Percentiles rank a stretch among this genome's conserved stretches.
Evolutionary conservation across 2,797 vertebrate species (phyloP).

Genomic region (Xerus rutilus): DNA sequence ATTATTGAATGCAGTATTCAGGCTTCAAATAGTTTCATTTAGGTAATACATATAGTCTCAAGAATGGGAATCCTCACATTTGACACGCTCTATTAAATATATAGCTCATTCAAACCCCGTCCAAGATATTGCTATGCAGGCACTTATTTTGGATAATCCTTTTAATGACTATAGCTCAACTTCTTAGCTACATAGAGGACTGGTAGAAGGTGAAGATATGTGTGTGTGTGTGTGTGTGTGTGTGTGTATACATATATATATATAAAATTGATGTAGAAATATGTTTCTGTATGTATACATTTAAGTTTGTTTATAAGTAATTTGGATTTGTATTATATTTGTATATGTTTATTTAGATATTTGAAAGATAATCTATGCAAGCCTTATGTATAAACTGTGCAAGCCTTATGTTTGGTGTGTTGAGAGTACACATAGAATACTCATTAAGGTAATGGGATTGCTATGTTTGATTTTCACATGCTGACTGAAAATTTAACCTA

Average conservation of each 20-base stretch:
- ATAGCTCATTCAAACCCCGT: conserved; percentile 68
- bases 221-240: conserved; percentile 52
- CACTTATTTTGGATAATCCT: conserved; percentile 84
- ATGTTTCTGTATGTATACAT: conserved; percentile 77
- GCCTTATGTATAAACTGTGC: conserved; percentile 66
- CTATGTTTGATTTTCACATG: conserved; percentile 83
- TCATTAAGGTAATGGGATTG: conserved; percentile 85
- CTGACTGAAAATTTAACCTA: conserved; percentile 84
- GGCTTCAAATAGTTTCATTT: conserved; percentile 70
- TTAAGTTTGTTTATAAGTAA: conserved; percentile 51
- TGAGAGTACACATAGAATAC: conserved; percentile 81
- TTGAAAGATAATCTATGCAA: conserved; percentile 83
- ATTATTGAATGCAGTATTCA: conserved; percentile 60
- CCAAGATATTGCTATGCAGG: conserved; percentile 74
- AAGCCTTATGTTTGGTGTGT: conserved; percentile 78
- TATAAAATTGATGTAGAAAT: conserved; percentile 68
- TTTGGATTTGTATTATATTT: conserved; percentile 51
- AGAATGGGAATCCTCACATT: conserved; percentile 77
- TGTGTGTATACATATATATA: conserved; percentile 64
- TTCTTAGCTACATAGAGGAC: conserved; percentile 76
- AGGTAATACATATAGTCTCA: conserved; percentile 72
- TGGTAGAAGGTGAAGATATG: conserved; percentile 65
- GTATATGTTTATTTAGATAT: conserved; percentile 65
- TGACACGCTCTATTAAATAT: conserved; percentile 78
- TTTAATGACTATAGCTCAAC: conserved; percentile 81